Evolutionary conservation across 2,888 invertebrate species (phyloP), one percentile per base, ranked within the genome.

Genomic region (Cataglyphis altisquamis): DNA sequence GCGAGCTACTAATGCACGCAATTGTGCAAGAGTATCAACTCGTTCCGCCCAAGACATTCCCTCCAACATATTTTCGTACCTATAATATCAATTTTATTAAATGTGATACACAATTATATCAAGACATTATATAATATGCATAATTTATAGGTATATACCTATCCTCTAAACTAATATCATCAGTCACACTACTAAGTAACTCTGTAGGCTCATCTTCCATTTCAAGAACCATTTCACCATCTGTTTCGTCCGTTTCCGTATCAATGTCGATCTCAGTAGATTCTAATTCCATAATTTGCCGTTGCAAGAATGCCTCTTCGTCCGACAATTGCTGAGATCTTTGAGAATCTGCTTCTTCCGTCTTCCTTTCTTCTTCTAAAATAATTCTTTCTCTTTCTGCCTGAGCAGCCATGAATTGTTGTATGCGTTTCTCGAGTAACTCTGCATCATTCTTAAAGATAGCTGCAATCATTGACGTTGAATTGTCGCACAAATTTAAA

Each of bases 21-120:
- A 93, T 2, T 97, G 97, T 1, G 97, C 97, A 90, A 98, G 95
- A 9, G 97, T 97, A 89, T 98, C 98, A 83, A 98, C 97, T 21
- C 98, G 95, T 89, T 98, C 98, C 0, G 97, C 97, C 97, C 98
- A 98, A 2, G 97, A 97, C 97, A 98, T 97, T 62, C 95, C 96
- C 93, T 95, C 94, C 9, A 94, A 87, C 92, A 94, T 93, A 73
- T 94, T 94, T 86, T 94, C 94, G 52, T 94, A 94, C 15, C 93
- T 94, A 60, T 36, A 83, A 85, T 77, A 72, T 80, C 52, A 63
- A 25, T 32, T 32, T 36, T 78, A 64, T 75, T 62, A 45, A 41
- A 12, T 57, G 18, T 70, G 29, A 1, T 10, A 45, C 3, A 41
- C 3, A 32, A 45, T 48, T 6, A 25, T 80, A 62, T 73, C 15